Percentiles rank a stretch among this genome's conserved stretches.
phyloP scores from a whole-genome alignment of 2,888 invertebrate species.

The Sinohyriopsis cumingii region DNA sequence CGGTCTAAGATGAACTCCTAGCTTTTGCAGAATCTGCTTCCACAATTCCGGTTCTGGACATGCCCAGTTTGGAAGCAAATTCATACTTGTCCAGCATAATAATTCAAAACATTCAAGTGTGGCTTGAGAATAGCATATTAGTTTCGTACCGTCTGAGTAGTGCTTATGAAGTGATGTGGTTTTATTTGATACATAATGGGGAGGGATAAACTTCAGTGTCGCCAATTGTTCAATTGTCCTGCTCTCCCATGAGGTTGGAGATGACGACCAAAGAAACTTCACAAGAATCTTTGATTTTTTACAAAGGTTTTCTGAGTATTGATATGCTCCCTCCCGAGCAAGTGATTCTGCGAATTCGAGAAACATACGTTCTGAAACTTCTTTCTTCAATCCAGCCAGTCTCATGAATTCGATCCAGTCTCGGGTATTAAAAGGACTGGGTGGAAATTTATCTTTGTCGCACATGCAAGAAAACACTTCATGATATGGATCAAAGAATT shows the following conservation, averaged over 20 bases:
- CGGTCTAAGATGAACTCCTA: conserved; percentile 18
- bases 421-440: background rate
- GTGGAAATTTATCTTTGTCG: conserved; percentile 12
- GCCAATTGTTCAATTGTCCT: conserved; percentile 6
- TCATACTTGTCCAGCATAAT: conserved; percentile 25
- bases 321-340: conserved; percentile 3
- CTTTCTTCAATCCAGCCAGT: conserved; percentile 19
- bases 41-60: background rate
- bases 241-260: background rate
- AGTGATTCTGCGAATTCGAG: conserved; percentile 24
- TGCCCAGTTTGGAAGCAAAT: conserved; percentile 14
- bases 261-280: conserved; percentile 1
- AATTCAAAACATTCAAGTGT: background rate
- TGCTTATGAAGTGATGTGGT: background rate
- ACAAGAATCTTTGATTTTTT: conserved; percentile 16
- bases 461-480: conserved; percentile 14
- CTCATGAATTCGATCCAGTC: conserved; percentile 24
- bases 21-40: conserved; percentile 1
- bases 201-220: background rate
- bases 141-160: no score
- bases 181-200: no score
- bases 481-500: conserved; percentile 9
- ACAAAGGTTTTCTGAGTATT: conserved; percentile 2
- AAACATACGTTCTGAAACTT: conserved; percentile 18
- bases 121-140: no score